Conservation (phyloP, 2,888 invertebrate species). For the Heteromyza rotundicornis region DNA sequence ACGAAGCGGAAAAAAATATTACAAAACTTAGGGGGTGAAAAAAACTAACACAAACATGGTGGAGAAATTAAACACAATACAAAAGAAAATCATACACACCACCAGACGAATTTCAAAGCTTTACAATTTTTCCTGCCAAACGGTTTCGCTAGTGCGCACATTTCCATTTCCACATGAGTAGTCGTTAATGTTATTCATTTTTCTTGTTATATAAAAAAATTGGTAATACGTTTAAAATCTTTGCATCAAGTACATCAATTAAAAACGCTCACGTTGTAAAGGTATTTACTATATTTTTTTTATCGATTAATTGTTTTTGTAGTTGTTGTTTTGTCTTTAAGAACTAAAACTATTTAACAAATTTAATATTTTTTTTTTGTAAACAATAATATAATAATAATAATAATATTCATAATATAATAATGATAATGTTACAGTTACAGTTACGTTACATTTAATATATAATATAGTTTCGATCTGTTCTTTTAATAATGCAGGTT, state of each 20-base stretch:
- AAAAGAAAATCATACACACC: background rate
- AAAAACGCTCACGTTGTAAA: background rate
- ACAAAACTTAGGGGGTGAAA: too few species aligned
- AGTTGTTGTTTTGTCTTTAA: slow-evolving; percentile 7
- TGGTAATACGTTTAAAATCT: too few species aligned
- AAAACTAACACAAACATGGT: too few species aligned
- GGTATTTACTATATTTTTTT: background rate
- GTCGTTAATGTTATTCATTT: too few species aligned
- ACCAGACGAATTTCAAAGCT: background rate
- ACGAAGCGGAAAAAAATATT: background rate
- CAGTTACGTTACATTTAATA: background rate
- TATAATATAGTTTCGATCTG: background rate
- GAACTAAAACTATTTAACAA: slow-evolving; percentile 8
- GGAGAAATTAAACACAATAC: too few species aligned
- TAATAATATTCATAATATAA: background rate
- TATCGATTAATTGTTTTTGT: background rate
- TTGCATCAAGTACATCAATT: too few species aligned
- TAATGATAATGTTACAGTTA: background rate
- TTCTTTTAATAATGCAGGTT: background rate
- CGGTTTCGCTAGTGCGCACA: background rate
- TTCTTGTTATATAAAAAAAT: too few species aligned
- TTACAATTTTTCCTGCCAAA: background rate
- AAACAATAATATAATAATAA: slow-evolving; percentile 7
- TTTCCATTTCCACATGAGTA: too few species aligned
- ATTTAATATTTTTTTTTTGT: background rate